Evolutionary conservation across 2,113 vertebrate species (phyloP).

Genomic region (Electrona antarctica): DNA sequence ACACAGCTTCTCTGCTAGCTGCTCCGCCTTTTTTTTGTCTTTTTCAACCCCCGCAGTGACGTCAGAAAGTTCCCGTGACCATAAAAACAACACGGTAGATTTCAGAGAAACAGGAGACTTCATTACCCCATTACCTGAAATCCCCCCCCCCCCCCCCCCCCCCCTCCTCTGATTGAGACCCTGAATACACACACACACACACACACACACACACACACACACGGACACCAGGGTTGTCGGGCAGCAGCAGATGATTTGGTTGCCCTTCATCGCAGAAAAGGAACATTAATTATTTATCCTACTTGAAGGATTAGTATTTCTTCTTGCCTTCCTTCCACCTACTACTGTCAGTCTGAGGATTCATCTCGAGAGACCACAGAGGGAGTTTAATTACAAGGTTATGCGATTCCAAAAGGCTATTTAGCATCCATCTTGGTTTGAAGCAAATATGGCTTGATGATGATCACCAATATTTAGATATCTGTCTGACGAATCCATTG

Average conservation of each 20-base stretch:
- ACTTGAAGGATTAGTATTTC: no score
- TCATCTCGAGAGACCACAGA: no score
- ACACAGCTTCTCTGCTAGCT: background rate
- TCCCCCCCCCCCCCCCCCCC: background rate
- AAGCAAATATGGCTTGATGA: no score
- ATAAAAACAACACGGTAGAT: background rate
- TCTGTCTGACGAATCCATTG: no score
- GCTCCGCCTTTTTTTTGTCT: no score
- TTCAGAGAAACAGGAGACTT: conserved; percentile 5
- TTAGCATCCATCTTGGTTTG: no score
- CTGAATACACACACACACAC: background rate
- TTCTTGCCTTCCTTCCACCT: no score
- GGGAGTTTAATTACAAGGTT: no score
- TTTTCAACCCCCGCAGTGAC: conserved; percentile 5
- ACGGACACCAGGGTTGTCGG: background rate
- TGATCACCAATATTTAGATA: no score
- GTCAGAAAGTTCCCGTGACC: background rate
- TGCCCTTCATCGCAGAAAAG: background rate
- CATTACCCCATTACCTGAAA: background rate
- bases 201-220: background rate
- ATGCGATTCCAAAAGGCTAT: no score
- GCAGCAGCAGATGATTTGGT: background rate
- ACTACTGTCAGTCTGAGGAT: no score
- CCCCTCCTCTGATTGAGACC: background rate
- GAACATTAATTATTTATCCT: background rate